Evolutionary conservation across 2,797 vertebrate species (phyloP), one percentile per base, ranked within the genome.

Genomic region (Scleropages formosus): DNA sequence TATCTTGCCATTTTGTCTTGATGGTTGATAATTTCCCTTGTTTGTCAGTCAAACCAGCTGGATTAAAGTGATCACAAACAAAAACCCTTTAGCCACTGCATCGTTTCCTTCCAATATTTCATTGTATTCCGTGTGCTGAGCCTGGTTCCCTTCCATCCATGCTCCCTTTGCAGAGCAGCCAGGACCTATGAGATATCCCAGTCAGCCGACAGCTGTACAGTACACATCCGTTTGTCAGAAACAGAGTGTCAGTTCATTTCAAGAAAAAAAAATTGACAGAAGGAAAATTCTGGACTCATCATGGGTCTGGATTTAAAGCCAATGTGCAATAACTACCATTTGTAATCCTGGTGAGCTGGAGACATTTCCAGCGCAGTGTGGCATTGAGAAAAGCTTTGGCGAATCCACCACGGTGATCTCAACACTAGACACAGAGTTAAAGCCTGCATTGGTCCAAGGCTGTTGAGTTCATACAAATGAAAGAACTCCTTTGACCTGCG

Each of bases 301-400:
- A 27, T 27, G 20, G 53, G 15, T 39, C 27, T 46, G 59, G 61
- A 26, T 72, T 72, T 9, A 10, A 70, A 72, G 26, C 51, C 72
- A 61, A 44, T 60, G 70, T 72, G 70, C 56, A 61, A 60, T 60
- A 60, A 61, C 26, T 59, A 70, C 70, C 70, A 72, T 72, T 70
- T 72, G 58, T 72, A 72, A 60, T 61, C 44, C 53, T 46, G 58
- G 27, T 70, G 20, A 60, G 53, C 56, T 61, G 31, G 72, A 44
- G n/a, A 13, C 10, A 72, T 18, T 20, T 44, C 31, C 10, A 24
- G 24, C 59, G 18, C 53, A 58, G 3, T 58, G 53, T 13, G 18
- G 18, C 53, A n/a, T 53, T 39, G 39, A 58, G 12, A 13, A 53
- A 12, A 58, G 53, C 53, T 58, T 58, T 12, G n/a, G 12, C 12